phyloP scores from a whole-genome alignment of 2,113 vertebrate genomes.

The Asarcornis scutulata region DNA sequence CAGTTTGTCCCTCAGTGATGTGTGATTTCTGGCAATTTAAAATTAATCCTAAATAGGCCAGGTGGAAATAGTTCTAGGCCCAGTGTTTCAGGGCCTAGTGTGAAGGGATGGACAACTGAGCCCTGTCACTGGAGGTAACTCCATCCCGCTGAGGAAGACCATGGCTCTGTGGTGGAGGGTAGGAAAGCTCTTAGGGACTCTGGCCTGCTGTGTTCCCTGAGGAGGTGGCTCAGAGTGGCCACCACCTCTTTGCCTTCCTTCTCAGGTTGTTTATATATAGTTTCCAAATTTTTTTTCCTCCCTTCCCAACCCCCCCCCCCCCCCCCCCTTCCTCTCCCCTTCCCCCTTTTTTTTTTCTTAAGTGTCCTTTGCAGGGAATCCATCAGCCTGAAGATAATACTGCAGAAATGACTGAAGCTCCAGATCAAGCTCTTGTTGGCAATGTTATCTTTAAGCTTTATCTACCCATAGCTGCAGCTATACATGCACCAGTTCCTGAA shows the following conservation, averaged over 20 bases:
- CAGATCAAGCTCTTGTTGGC: neutral
- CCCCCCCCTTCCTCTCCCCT: too few species aligned
- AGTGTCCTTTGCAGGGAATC: neutral
- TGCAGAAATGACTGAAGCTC: neutral
- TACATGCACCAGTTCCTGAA: neutral
- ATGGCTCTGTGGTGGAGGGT: neutral
- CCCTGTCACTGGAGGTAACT: neutral
- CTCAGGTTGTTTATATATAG: neutral
- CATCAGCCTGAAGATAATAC: neutral
- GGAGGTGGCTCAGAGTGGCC: neutral
- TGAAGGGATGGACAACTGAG: neutral
- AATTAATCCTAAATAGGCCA: neutral
- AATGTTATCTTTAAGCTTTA: neutral
- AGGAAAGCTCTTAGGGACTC: neutral
- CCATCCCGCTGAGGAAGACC: neutral
- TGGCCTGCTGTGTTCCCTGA: neutral
- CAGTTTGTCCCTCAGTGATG: neutral
- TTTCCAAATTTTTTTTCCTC: too few species aligned
- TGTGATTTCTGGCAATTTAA: neutral
- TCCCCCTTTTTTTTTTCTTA: neutral
- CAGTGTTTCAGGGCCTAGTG: neutral
- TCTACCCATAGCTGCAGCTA: neutral
- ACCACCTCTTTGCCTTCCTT: neutral
- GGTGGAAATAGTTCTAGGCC: neutral
- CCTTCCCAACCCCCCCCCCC: too few species aligned